A percentile compares a stretch with the other conserved stretches of the same genome.
These are phyloP conservation scores for Melinopterus prodromus DNA, from an alignment of 2,888 invertebrate genomes.

Conservation along the genomic window DNA sequence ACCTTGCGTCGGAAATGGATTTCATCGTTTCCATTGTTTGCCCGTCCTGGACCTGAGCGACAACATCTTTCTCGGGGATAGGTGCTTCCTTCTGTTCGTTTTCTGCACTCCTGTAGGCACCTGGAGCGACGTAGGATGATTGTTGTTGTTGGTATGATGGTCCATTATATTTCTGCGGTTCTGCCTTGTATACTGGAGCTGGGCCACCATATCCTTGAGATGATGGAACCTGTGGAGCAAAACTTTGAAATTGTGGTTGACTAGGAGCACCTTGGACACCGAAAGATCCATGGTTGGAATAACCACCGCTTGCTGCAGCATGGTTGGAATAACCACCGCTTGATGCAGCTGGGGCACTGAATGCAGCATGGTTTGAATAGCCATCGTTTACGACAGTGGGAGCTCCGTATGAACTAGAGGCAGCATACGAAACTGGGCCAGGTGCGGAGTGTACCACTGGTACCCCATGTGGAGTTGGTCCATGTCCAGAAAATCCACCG, in stretches of 20 bases:
- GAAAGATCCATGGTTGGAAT: not conserved
- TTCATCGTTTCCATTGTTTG: constrained; percentile 15
- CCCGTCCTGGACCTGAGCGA: constrained; percentile 18
- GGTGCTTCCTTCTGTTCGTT: constrained; percentile 31
- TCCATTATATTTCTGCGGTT: constrained; percentile 12
- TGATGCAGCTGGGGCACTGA: constrained; percentile 7
- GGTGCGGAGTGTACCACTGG: not conserved
- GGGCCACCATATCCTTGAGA: not conserved
- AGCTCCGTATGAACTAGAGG: not conserved
- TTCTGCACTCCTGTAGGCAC: constrained; percentile 47
- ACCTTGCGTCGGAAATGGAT: not conserved
- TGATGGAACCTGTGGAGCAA: constrained; percentile 5
- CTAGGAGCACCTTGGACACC: not conserved
- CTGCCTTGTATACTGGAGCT: not conserved
- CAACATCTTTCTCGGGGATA: not conserved
- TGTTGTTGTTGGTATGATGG: not conserved
- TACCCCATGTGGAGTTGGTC: not conserved
- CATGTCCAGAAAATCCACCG: not conserved
- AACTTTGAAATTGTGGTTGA: constrained; percentile 19
- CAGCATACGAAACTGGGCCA: not conserved
- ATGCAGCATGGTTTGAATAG: constrained; percentile 18
- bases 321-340: not conserved
- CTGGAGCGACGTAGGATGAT: constrained; percentile 41
- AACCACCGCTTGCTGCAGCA: not conserved
- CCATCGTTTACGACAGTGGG: not conserved